These are phyloP conservation scores for Peromyscus polionotus DNA, from an alignment of 2,113 vertebrate genomes.

Conservation along the genomic window DNA sequence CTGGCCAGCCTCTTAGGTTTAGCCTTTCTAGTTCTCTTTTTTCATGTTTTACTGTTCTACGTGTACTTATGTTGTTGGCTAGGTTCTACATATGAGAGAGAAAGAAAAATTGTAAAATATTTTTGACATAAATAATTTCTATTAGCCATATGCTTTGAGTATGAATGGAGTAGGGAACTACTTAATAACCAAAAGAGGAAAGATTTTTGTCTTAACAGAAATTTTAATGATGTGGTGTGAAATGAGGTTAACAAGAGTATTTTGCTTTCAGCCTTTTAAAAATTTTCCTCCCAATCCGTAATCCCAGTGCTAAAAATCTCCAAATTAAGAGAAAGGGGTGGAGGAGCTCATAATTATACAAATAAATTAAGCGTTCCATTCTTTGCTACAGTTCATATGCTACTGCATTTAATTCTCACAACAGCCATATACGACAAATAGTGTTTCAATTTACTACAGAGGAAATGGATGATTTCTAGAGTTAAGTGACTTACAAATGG, in stretches of 20 bases:
- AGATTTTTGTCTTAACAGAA: background rate
- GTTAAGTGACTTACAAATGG: background rate
- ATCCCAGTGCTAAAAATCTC: background rate
- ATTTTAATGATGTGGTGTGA: background rate
- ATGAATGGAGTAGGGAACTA: background rate
- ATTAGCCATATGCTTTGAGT: background rate
- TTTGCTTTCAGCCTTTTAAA: constrained; percentile 32
- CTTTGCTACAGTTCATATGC: constrained; percentile 28
- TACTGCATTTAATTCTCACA: constrained; percentile 39
- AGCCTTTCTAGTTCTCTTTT: background rate
- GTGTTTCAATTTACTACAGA: constrained; percentile 22
- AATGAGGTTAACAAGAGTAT: constrained; percentile 18
- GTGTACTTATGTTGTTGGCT: background rate
- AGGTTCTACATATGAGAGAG: background rate
- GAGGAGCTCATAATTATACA: background rate
- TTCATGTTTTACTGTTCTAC: background rate
- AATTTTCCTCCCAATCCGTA: background rate
- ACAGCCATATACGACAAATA: background rate
- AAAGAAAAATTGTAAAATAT: background rate
- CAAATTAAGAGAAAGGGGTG: background rate
- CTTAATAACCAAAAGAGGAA: background rate
- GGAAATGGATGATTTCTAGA: constrained; percentile 4
- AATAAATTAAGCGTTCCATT: background rate
- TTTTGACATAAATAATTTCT: constrained; percentile 33
- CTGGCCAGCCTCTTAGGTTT: background rate